Conservation (phyloP, 2,797 vertebrate genomes). For the Cuculus canorus region DNA sequence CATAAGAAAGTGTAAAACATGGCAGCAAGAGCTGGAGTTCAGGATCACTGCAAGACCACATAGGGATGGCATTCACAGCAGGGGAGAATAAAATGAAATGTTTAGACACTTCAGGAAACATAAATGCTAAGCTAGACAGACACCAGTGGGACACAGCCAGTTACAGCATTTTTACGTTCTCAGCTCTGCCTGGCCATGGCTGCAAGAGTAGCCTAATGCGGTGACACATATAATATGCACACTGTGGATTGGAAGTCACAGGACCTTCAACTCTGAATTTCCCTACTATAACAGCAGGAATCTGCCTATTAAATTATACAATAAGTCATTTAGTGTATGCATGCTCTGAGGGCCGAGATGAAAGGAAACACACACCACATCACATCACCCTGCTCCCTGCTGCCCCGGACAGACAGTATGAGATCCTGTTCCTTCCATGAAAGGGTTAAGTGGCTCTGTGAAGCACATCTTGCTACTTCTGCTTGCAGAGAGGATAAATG, state of each 20-base stretch:
- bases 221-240: background rate
- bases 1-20: background rate
- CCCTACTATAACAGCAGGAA: background rate
- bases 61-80: background rate
- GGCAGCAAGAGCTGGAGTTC: background rate
- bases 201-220: background rate
- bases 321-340: background rate
- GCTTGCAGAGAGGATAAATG: background rate
- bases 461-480: background rate
- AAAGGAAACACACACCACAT: background rate
- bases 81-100: background rate
- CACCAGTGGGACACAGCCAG: background rate
- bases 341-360: background rate
- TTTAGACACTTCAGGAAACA: background rate
- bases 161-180: background rate
- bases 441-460: background rate
- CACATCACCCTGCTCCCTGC: rapidly evolving
- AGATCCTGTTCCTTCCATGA: background rate
- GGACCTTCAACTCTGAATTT: background rate
- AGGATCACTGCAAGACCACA: background rate
- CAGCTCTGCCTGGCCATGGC: background rate
- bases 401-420: background rate
- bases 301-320: background rate
- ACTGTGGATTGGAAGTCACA: background rate
- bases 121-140: background rate